Conservation (phyloP, 1,140 invertebrate genomes). For the Drosophila kanapiae region DNA sequence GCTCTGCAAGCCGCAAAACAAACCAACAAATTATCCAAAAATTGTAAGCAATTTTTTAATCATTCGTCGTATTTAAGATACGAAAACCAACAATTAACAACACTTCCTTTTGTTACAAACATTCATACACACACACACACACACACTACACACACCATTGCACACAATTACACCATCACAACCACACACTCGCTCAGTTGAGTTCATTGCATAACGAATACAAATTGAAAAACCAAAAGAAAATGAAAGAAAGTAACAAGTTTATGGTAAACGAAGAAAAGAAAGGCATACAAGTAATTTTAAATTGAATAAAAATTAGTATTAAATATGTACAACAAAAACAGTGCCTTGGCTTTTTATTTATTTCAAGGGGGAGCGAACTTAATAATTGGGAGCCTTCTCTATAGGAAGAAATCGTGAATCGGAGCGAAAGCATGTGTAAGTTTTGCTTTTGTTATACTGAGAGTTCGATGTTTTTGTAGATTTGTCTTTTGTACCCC, state of each 20-base stretch:
- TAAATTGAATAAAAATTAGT: conserved; percentile 84
- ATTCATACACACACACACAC: conserved; percentile 1
- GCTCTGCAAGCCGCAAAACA: conserved; percentile 7
- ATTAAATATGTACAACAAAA: conserved; percentile 84
- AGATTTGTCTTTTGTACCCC: too few species aligned
- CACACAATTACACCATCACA: background rate
- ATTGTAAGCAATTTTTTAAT: conserved; percentile 77
- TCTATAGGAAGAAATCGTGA: too few species aligned
- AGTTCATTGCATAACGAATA: conserved; percentile 61
- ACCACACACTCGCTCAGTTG: conserved; percentile 22
- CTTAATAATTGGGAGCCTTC: too few species aligned
- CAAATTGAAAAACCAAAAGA: conserved; percentile 39
- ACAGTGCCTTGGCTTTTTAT: conserved; percentile 32
- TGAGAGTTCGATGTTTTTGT: background rate
- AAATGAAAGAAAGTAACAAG: conserved; percentile 19
- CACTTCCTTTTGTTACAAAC: conserved; percentile 45
- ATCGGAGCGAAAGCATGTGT: too few species aligned
- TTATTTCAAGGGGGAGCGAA: background rate
- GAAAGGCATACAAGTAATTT: conserved; percentile 81
- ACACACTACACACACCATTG: background rate
- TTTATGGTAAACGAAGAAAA: conserved; percentile 58
- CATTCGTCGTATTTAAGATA: conserved; percentile 74
- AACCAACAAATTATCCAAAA: conserved; percentile 42
- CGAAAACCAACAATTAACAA: conserved; percentile 28
- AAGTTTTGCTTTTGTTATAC: too few species aligned